Evolutionary conservation across 2,888 invertebrate genomes (phyloP), one percentile per base, ranked within the genome.

Genomic region (Apamea crenata): DNA sequence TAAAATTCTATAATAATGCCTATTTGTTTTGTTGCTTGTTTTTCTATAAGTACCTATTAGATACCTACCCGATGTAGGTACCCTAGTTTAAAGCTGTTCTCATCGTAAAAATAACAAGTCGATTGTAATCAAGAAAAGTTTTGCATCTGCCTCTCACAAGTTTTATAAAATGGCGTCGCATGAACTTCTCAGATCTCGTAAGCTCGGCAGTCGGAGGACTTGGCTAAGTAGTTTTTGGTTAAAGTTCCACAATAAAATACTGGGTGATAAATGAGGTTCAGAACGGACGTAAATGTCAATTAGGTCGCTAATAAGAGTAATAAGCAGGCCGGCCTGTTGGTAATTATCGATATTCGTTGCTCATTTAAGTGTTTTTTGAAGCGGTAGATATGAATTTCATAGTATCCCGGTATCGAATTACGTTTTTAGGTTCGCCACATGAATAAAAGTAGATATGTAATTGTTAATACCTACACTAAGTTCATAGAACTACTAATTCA

Each of bases 111-210:
- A 85, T 83, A 87, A 85, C 71, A 75, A 85, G 80, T 71, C 73
- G 70, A 83, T 82, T 87, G 82, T 90, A 86, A 87, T 89, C 82
- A 85, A 65, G 76, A 72, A 81, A 91, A 87, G 71, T 90, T 90
- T 82, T 73, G 75, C 81, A 84, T 85, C 81, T 59, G 72, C 77
- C 81, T 83, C 75, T 80, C 68, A 74, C 76, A 82, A 88, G 82
- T 84, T 85, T 63, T 78, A 80, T 87, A 85, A 81, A 80, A 89
- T 85, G 81, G 77, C 82, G 83, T 86, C 79, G 74, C 80, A 74
- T 74, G 78, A 87, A 90, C 86, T 90, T 88, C 84, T 84, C 72
- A 84, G 83, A 89, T 81, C 81, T 89, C 85, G 88, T 90, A 90
- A 89, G 87, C 87, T 88, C 77, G 73, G 82, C 74, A 87, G 85